Conservation (phyloP, 2,888 invertebrate genomes). For the Leptinotarsa rubiginosa region DNA sequence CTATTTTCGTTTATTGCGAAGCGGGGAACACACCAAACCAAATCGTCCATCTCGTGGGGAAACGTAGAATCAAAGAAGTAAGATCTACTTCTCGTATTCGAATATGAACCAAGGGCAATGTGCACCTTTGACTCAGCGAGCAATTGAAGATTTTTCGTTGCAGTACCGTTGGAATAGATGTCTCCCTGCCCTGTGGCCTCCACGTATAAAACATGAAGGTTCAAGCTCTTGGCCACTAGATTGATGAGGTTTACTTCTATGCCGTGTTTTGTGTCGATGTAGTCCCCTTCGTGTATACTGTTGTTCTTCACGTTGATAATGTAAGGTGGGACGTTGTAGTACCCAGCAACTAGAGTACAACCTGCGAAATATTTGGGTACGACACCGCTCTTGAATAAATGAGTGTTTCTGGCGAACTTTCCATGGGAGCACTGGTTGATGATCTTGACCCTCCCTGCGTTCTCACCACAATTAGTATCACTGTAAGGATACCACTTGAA, state of each 20-base stretch:
- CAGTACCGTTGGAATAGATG: slow-evolving; percentile 50
- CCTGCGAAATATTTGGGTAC: not conserved
- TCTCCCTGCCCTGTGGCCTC: slow-evolving; percentile 37
- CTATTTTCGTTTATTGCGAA: slow-evolving; percentile 41
- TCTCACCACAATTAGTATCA: slow-evolving; percentile 2
- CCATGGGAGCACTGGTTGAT: slow-evolving; percentile 21
- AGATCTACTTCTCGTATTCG: slow-evolving; percentile 54
- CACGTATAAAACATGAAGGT: slow-evolving; percentile 41
- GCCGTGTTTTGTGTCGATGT: slow-evolving; percentile 39
- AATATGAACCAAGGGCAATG: slow-evolving; percentile 59
- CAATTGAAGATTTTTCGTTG: slow-evolving; percentile 52
- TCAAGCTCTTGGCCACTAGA: slow-evolving; percentile 43
- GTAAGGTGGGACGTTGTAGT: slow-evolving; percentile 57
- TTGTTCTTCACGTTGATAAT: slow-evolving; percentile 48
- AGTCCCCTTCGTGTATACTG: slow-evolving; percentile 13
- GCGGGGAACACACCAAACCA: slow-evolving; percentile 60
- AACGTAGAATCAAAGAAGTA: slow-evolving; percentile 55
- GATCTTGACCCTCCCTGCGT: not conserved
- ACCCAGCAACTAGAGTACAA: slow-evolving; percentile 30
- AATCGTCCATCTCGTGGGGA: slow-evolving; percentile 57
- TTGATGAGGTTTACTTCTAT: slow-evolving; percentile 46
- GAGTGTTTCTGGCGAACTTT: slow-evolving; percentile 18
- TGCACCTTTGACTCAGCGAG: slow-evolving; percentile 53
- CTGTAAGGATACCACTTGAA: slow-evolving; percentile 20
- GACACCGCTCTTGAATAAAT: not conserved